Evolutionary conservation across 2,888 invertebrate species (phyloP).

Genomic region (Anticlea derivata): DNA sequence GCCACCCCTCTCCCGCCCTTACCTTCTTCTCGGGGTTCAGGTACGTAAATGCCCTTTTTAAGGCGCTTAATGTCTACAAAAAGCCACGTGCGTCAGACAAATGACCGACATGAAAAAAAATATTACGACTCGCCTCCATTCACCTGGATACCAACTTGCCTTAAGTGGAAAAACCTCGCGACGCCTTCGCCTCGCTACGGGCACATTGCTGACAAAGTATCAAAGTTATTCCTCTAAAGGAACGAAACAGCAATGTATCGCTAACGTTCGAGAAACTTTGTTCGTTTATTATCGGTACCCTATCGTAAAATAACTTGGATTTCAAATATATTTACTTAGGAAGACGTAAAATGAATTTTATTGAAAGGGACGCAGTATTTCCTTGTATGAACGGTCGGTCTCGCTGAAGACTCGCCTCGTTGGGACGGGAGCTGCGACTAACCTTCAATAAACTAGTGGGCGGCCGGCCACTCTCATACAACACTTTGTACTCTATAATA

Average conservation of each 20-base stretch:
- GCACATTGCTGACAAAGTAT: slow-evolving; percentile 16
- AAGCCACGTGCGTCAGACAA: slow-evolving; percentile 67
- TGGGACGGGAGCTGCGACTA: slow-evolving; percentile 3
- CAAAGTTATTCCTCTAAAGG: not conserved
- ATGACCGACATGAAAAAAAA: slow-evolving; percentile 67
- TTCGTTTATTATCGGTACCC: slow-evolving; percentile 12
- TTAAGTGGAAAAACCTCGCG: not conserved
- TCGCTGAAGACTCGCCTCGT: not conserved
- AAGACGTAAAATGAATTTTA: slow-evolving; percentile 56
- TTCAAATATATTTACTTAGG: slow-evolving; percentile 60
- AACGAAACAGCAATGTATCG: slow-evolving; percentile 15
- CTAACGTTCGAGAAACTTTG: not conserved
- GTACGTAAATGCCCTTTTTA: slow-evolving; percentile 64
- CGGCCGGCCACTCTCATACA: not conserved
- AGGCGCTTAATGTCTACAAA: slow-evolving; percentile 66
- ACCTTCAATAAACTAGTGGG: not conserved
- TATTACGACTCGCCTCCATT: slow-evolving; percentile 51
- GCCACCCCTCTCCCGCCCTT: not conserved
- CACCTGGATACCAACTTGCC: slow-evolving; percentile 35
- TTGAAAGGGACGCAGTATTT: slow-evolving; percentile 48
- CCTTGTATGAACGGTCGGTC: slow-evolving; percentile 15
- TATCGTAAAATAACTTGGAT: slow-evolving; percentile 51
- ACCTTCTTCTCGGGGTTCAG: not conserved
- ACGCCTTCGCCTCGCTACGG: not conserved
- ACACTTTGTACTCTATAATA: no score